Base-by-base conservation (phyloP, 2,888 invertebrate genomes). In the Sinodicranocentrus sp. region DNA sequence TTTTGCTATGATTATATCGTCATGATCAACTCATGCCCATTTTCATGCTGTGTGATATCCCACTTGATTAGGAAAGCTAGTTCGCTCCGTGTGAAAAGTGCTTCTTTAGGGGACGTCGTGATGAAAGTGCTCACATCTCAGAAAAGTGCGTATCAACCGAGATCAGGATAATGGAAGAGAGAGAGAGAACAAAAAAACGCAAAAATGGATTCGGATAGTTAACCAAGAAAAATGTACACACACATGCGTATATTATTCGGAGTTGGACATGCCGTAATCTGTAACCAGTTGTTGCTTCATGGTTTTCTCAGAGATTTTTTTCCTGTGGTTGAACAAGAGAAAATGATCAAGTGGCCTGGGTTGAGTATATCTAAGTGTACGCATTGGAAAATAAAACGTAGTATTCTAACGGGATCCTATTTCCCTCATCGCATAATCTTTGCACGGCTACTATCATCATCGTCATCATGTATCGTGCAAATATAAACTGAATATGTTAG, bases 341-440 rank as follows among this genome's bases (percentile, higher is more conserved):
- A 39, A 33, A 48, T 33, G 33, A 33, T 33, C 33, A 33, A 33
- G n/a, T n/a, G n/a, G n/a, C n/a, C n/a, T n/a, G n/a, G n/a, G n/a
- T n/a, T n/a, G n/a, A n/a, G 33, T 33, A 33, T 33, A 33, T 33
- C 10, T n/a, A n/a, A 63, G 26, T 3, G n/a, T 52, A 23, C 23
- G 57, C 23, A 57, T 57, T 44, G 13, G 44, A 6, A 26, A 6
- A 71, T 52, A 61, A 52, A 61, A 65, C 17, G 33, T 17, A 43
- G 28, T 48, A 17, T n/a, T 63, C 44, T 85, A 85, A 85, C 85
- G 85, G 85, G 83, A 85, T 85, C 72, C 76, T 76, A 71, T 82
- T 76, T 85, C 78, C 77, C 77, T 77, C 80, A 80, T 76, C 84
- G 72, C 70, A 70, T 85, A 82, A 82, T 85, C 77, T 82, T 78